These are phyloP conservation scores for Larimichthys crocea DNA, from an alignment of 2,113 vertebrate species.

Conservation along the genomic window DNA sequence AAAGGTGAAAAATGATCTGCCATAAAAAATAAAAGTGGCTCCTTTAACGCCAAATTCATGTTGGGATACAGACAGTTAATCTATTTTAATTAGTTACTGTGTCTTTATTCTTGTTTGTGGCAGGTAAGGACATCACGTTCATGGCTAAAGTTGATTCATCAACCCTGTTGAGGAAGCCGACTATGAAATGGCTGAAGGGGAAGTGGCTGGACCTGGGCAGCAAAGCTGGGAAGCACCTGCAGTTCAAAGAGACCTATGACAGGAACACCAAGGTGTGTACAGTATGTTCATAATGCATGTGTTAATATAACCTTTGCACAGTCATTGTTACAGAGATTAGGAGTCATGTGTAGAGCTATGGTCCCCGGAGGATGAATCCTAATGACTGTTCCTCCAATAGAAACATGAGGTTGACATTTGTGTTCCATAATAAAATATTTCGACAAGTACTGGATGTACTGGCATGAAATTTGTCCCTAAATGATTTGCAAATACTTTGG, in stretches of 20 bases:
- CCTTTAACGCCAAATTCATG: slow-evolving; percentile 13
- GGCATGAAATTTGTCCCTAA: neutral
- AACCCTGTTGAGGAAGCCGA: slow-evolving; percentile 81
- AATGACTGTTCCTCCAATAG: too few species aligned
- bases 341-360: neutral
- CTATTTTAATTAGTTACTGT: slow-evolving; percentile 4
- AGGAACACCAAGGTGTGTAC: slow-evolving; percentile 86
- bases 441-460: neutral
- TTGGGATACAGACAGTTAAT: neutral
- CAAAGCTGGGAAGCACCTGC: slow-evolving; percentile 89
- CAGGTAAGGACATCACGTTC: slow-evolving; percentile 86
- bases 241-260: slow-evolving; percentile 90
- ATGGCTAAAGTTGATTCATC: slow-evolving; percentile 86
- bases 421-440: neutral
- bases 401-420: neutral
- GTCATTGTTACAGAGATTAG: too few species aligned
- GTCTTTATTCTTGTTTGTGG: neutral
- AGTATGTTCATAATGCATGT: neutral
- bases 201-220: slow-evolving; percentile 91
- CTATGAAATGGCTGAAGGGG: slow-evolving; percentile 92
- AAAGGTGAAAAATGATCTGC: slow-evolving; percentile 74
- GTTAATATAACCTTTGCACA: neutral
- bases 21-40: slow-evolving; percentile 5
- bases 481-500: neutral
- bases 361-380: neutral